Conservation (phyloP, 2,113 vertebrate genomes). For the Indri indri region DNA sequence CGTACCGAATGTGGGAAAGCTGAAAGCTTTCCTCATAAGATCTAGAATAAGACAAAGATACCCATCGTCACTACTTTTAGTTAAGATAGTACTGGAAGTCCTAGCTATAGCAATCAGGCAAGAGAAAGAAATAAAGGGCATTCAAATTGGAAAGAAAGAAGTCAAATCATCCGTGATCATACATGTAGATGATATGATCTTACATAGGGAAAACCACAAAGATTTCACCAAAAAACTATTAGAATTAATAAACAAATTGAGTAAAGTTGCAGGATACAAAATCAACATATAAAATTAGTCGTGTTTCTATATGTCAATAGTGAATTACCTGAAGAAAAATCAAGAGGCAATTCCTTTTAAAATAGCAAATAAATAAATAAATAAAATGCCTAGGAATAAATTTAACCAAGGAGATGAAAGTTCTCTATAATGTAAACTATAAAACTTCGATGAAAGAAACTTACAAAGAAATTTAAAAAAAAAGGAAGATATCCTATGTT, state of each 20-base stretch:
- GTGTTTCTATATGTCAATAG: not conserved
- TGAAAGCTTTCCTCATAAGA: not conserved
- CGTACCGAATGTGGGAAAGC: not conserved
- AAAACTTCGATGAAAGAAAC: not conserved
- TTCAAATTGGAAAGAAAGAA: not conserved
- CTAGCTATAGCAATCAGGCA: not conserved
- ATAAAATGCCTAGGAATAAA: not conserved
- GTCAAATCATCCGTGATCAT: not conserved
- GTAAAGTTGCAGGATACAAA: not conserved
- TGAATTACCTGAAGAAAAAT: not conserved
- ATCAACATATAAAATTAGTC: not conserved
- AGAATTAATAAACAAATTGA: not conserved
- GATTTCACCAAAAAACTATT: not conserved
- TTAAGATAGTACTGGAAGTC: not conserved
- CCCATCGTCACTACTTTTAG: not conserved
- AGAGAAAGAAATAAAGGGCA: not conserved
- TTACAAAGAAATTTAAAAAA: not conserved
- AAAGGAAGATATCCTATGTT: not conserved
- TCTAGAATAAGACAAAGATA: not conserved
- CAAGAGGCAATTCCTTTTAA: not conserved
- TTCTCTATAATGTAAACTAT: not conserved
- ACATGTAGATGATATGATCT: not conserved
- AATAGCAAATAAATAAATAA: not conserved
- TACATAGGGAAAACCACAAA: not conserved
- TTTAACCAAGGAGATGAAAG: not conserved